A percentile compares a stretch with the other conserved stretches of the same genome.
Conservation (phyloP, 2,113 vertebrate genomes). For the Ciconia stormi region DNA sequence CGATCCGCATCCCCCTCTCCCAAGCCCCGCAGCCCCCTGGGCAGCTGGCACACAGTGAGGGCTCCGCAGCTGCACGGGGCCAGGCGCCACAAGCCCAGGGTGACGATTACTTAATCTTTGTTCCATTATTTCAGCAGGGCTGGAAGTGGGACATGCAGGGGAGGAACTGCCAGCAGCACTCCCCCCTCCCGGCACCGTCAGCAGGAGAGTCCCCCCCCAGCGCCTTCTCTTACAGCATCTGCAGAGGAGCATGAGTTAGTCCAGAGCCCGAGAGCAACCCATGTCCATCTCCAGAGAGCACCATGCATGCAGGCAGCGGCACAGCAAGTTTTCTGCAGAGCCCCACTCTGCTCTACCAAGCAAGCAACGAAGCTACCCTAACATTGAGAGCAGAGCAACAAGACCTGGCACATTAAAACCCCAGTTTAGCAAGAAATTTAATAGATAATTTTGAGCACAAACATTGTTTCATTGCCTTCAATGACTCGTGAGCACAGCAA, state of each 20-base stretch:
- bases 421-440: neutral
- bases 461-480: neutral
- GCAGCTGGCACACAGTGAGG: rapidly evolving
- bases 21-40: neutral
- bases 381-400: neutral
- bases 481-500: neutral
- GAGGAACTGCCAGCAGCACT: neutral
- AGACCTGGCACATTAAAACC: neutral
- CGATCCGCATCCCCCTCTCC: neutral
- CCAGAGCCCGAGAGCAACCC: rapidly evolving
- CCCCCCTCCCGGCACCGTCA: neutral
- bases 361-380: neutral
- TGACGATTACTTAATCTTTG: slow-evolving; percentile 15
- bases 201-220: neutral
- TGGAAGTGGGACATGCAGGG: neutral
- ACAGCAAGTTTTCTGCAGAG: neutral
- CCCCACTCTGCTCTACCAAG: neutral
- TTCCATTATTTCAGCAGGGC: slow-evolving; percentile 51
- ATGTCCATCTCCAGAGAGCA: neutral
- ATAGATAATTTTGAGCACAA: neutral
- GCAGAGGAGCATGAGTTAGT: neutral
- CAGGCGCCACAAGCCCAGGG: neutral
- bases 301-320: rapidly evolving
- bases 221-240: neutral
- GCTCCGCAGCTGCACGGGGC: neutral